These are phyloP conservation scores for Hemicrepidius hirtus DNA, from an alignment of 2,888 invertebrate species.

Conservation along the genomic window DNA sequence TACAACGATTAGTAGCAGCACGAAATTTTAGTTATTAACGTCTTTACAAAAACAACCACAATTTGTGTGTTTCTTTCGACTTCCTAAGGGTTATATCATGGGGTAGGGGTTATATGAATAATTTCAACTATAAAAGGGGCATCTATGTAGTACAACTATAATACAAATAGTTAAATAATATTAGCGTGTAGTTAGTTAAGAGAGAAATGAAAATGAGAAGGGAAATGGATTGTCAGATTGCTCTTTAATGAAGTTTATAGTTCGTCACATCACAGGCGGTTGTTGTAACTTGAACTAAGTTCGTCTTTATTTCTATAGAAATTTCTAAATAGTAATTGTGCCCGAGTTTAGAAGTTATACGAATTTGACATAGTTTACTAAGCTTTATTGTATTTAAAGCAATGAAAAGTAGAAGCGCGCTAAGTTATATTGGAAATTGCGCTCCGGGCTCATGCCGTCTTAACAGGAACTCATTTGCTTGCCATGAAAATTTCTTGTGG, in stretches of 20 bases:
- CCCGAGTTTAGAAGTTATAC: slow-evolving; percentile 24
- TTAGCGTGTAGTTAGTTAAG: slow-evolving; percentile 21
- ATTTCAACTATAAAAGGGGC: neutral
- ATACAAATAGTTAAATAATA: neutral
- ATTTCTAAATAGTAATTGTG: slow-evolving; percentile 37
- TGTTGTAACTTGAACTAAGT: slow-evolving; percentile 25
- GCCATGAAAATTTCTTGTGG: slow-evolving; percentile 28
- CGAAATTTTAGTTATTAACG: slow-evolving; percentile 1
- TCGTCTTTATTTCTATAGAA: slow-evolving; percentile 30
- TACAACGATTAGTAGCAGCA: slow-evolving; percentile 29
- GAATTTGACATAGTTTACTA: slow-evolving; percentile 35
- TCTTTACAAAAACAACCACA: too few relatives aligned
- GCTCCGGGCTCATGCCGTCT: slow-evolving; percentile 21
- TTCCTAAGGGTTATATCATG: too few relatives aligned
- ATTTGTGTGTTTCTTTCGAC: too few relatives aligned
- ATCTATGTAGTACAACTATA: too few relatives aligned
- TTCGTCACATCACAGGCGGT: slow-evolving; percentile 28
- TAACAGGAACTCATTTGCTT: slow-evolving; percentile 27
- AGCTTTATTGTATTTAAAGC: slow-evolving; percentile 40
- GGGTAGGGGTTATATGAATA: too few relatives aligned
- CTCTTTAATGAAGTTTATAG: slow-evolving; percentile 43
- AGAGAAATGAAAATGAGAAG: slow-evolving; percentile 36
- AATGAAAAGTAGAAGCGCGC: slow-evolving; percentile 30
- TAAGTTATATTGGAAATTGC: slow-evolving; percentile 40
- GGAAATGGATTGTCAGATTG: slow-evolving; percentile 37